Percentiles rank a stretch among this genome's conserved stretches.
phyloP scores from a whole-genome alignment of 2,888 invertebrate genomes.

The Folsomia candida region DNA sequence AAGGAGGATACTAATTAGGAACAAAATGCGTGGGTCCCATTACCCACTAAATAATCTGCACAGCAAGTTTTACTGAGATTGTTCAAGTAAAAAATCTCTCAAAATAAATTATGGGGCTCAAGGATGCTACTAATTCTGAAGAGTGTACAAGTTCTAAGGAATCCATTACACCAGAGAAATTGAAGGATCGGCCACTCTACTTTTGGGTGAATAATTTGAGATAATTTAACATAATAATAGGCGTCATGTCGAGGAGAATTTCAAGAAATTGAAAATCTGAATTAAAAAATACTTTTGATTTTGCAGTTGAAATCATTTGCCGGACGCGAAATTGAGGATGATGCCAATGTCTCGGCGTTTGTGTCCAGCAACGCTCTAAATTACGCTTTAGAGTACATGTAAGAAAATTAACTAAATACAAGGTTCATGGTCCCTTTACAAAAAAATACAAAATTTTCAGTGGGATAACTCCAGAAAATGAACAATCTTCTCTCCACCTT shows the following conservation, averaged over 20 bases:
- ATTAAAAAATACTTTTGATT: too few species aligned
- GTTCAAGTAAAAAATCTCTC: neutral
- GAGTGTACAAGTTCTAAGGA: neutral
- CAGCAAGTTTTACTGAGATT: too few species aligned
- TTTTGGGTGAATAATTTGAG: conserved; percentile 40
- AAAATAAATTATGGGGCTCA: neutral
- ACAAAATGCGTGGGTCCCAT: too few species aligned
- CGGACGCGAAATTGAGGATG: conserved; percentile 42
- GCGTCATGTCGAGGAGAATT: neutral
- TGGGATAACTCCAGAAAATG: conserved; percentile 47
- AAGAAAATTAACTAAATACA: conserved; percentile 23
- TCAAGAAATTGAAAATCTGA: too few species aligned
- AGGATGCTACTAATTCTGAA: neutral
- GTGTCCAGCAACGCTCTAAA: conserved; percentile 48
- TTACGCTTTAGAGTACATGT: conserved; percentile 50
- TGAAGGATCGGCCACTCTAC: conserved; percentile 38
- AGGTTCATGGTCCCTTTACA: neutral
- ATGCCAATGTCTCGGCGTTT: conserved; percentile 46
- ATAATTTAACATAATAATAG: neutral
- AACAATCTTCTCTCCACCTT: conserved; percentile 50
- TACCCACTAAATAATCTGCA: too few species aligned
- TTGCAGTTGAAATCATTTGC: conserved; percentile 46
- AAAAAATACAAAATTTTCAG: conserved; percentile 23
- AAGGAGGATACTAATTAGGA: too few species aligned
- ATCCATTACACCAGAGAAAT: neutral